phyloP scores from a whole-genome alignment of 2,113 vertebrate species.

The Tapirus terrestris region DNA sequence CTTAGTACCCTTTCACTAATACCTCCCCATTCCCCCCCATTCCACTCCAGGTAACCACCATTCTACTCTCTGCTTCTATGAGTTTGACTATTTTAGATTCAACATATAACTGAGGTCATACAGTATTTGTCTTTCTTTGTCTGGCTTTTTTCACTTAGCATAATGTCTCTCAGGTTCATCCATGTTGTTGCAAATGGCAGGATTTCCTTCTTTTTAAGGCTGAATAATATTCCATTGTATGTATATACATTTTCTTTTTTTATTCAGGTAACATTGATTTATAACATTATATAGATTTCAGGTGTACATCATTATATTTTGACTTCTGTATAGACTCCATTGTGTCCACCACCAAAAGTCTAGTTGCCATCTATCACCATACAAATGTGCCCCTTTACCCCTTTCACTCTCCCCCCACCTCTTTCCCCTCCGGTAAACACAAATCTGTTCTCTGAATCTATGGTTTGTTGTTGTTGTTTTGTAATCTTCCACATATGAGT shows the following conservation, averaged over 20 bases:
- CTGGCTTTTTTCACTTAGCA: not conserved
- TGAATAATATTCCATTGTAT: not conserved
- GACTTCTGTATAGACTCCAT: too few species aligned
- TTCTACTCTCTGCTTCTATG: not conserved
- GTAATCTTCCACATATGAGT: too few species aligned
- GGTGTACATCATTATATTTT: too few species aligned
- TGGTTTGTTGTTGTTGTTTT: too few species aligned
- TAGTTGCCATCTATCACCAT: too few species aligned
- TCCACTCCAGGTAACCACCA: not conserved
- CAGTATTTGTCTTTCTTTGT: not conserved
- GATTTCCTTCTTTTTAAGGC: not conserved
- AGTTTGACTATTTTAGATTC: not conserved
- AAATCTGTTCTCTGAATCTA: too few species aligned
- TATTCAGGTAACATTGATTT: too few species aligned
- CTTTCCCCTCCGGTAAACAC: too few species aligned
- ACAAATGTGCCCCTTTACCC: too few species aligned
- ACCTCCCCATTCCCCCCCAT: not conserved
- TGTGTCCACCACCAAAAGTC: too few species aligned
- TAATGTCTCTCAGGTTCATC: not conserved
- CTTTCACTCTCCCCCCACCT: too few species aligned
- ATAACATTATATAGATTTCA: too few species aligned
- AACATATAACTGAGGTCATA: not conserved
- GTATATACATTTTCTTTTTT: not conserved
- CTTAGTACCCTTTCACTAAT: not conserved
- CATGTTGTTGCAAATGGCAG: not conserved